Conservation (phyloP, 2,888 invertebrate species). For the Lapara coniferarum region DNA sequence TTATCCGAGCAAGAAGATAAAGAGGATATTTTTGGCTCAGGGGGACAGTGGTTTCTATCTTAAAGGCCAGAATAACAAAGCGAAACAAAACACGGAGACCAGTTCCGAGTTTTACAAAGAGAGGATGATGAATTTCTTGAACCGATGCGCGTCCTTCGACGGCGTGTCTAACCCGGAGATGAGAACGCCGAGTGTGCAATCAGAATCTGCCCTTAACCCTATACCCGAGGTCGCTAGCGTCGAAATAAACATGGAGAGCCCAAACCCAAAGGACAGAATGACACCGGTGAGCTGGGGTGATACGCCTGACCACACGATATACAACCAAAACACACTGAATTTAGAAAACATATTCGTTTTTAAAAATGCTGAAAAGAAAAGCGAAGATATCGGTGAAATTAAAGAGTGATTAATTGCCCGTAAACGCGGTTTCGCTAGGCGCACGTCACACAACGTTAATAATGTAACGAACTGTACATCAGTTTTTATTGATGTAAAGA, state of each 20-base stretch:
- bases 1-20: constrained; percentile 81
- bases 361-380: constrained; percentile 34
- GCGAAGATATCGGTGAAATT: constrained; percentile 28
- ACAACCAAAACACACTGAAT: constrained; percentile 76
- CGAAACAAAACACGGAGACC: constrained; percentile 70
- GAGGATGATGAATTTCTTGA: constrained; percentile 74
- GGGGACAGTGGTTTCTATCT: constrained; percentile 73
- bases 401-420: constrained; percentile 28
- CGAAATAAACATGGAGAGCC: constrained; percentile 45
- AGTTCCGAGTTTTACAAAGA: constrained; percentile 77
- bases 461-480: neutral
- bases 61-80: constrained; percentile 75
- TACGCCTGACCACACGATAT: constrained; percentile 68
- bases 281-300: constrained; percentile 77
- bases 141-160: constrained; percentile 69
- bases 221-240: constrained; percentile 59
- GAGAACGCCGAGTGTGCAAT: constrained; percentile 62
- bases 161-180: constrained; percentile 65
- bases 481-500: constrained; percentile 14
- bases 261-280: constrained; percentile 43
- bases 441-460: constrained; percentile 2
- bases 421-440: constrained; percentile 15
- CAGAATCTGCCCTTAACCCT: constrained; percentile 61
- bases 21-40: constrained; percentile 76
- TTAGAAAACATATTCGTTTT: constrained; percentile 74